Conservation (phyloP, 2,888 invertebrate species). For the Mechanitis messenoides region DNA sequence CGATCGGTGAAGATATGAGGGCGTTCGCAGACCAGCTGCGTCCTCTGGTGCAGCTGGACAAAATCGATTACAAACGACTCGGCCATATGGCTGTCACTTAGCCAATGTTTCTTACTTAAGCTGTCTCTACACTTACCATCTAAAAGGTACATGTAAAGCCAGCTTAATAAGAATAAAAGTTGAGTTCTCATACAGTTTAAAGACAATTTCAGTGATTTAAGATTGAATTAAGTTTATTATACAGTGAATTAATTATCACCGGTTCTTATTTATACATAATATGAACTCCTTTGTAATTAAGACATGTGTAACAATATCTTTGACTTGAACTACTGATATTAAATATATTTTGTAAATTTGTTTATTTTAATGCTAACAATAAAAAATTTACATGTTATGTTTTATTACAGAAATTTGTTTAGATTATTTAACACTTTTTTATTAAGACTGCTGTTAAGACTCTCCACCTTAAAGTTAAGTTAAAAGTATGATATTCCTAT, state of each 20-base stretch:
- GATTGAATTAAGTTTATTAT: not conserved
- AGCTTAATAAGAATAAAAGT: conserved; percentile 8
- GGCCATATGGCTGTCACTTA: conserved; percentile 66
- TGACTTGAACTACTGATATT: too few species aligned
- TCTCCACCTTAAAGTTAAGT: too few species aligned
- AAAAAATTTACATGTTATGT: not conserved
- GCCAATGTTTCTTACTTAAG: conserved; percentile 42
- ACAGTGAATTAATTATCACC: not conserved
- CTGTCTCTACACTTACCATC: conserved; percentile 10
- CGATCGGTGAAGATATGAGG: conserved; percentile 96
- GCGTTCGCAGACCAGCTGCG: conserved; percentile 95
- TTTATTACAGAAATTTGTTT: too few species aligned
- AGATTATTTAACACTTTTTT: too few species aligned
- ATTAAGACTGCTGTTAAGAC: too few species aligned
- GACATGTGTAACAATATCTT: too few species aligned
- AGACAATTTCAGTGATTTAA: conserved; percentile 7
- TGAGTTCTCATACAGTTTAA: not conserved
- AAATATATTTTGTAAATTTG: too few species aligned
- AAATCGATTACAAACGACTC: conserved; percentile 91
- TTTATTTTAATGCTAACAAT: not conserved
- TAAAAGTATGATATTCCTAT: too few species aligned
- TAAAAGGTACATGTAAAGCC: conserved; percentile 10
- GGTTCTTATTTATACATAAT: too few species aligned
- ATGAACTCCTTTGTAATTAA: too few species aligned
- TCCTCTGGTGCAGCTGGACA: conserved; percentile 93